Evolutionary conservation across 2,888 invertebrate species (phyloP).

Genomic region (Acleris literana): DNA sequence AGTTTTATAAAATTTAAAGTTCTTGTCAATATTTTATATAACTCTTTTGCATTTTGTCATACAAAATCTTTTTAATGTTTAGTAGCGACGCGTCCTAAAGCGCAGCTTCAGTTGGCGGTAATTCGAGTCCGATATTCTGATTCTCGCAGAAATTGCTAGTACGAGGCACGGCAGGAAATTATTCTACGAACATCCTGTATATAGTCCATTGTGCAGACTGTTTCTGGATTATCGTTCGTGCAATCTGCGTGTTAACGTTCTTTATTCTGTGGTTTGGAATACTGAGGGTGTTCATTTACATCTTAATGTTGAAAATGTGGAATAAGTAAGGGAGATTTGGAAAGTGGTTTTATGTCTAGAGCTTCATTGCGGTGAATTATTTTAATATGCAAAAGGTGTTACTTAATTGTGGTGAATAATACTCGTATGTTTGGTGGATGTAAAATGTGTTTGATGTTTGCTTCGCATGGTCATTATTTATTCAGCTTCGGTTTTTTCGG

Average conservation of each 20-base stretch:
- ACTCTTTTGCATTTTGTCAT: too few species aligned
- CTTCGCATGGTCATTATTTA: too few species aligned
- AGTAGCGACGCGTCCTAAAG: background rate
- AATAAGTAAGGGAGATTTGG: background rate
- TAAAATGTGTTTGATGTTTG: too few species aligned
- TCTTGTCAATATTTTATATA: too few species aligned
- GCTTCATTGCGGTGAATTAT: background rate
- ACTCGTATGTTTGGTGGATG: too few species aligned
- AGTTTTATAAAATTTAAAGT: too few species aligned
- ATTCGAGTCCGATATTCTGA: conserved; percentile 24
- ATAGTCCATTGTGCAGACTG: background rate
- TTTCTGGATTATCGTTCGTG: too few species aligned
- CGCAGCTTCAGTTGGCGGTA: conserved; percentile 13
- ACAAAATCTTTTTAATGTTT: too few species aligned
- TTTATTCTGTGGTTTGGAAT: too few species aligned
- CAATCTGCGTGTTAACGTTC: too few species aligned
- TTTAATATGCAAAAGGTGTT: background rate
- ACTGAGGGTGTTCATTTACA: conserved; percentile 8
- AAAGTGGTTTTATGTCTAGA: background rate
- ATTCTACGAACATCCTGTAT: conserved; percentile 10
- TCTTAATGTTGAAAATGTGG: conserved; percentile 12
- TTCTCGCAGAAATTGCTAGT: conserved; percentile 13
- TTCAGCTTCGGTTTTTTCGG: too few species aligned
- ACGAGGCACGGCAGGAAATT: conserved; percentile 15
- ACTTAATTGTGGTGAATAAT: too few species aligned